Conservation (phyloP, 2,888 invertebrate genomes). For the Caenorhabditis sp. region DNA sequence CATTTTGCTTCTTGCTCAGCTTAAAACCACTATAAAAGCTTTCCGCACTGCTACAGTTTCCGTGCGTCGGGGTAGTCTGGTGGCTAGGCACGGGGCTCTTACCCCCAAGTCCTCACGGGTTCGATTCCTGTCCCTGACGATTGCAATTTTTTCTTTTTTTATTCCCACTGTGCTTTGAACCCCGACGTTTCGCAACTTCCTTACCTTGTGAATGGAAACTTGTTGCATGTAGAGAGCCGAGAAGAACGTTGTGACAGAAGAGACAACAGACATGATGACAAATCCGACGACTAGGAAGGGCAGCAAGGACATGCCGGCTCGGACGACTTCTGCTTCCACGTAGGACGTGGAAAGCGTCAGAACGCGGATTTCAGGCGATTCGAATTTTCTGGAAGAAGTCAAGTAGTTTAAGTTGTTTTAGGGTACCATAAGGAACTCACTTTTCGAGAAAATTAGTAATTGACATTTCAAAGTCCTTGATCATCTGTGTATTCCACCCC, state of each 20-base stretch:
- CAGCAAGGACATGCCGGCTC: slow-evolving; percentile 74
- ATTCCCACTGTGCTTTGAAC: too few relatives aligned
- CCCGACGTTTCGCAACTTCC: too few relatives aligned
- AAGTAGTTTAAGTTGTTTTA: too few relatives aligned
- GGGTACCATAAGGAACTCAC: slow-evolving; percentile 48
- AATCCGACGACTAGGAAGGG: slow-evolving; percentile 79
- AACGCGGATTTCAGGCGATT: slow-evolving; percentile 72
- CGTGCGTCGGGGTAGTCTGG: slow-evolving; percentile 4
- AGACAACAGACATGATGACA: slow-evolving; percentile 76
- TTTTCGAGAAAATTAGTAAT: slow-evolving; percentile 78
- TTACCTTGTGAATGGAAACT: slow-evolving; percentile 76
- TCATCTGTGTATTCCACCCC: slow-evolving; percentile 76
- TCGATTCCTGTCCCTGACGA: slow-evolving; percentile 25
- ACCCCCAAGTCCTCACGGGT: slow-evolving; percentile 8
- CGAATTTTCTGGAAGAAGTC: slow-evolving; percentile 68
- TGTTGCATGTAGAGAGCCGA: slow-evolving; percentile 79
- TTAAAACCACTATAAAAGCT: too few relatives aligned
- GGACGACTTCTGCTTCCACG: slow-evolving; percentile 79
- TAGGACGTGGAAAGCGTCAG: slow-evolving; percentile 78
- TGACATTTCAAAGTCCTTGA: slow-evolving; percentile 77
- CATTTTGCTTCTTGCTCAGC: too few relatives aligned
- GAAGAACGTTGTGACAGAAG: slow-evolving; percentile 74
- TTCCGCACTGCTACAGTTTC: not conserved
- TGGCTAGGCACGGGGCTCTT: not conserved
- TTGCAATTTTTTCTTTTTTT: slow-evolving; percentile 16